Conservation (phyloP, 2,888 invertebrate species). For the Lepas anatifera region DNA sequence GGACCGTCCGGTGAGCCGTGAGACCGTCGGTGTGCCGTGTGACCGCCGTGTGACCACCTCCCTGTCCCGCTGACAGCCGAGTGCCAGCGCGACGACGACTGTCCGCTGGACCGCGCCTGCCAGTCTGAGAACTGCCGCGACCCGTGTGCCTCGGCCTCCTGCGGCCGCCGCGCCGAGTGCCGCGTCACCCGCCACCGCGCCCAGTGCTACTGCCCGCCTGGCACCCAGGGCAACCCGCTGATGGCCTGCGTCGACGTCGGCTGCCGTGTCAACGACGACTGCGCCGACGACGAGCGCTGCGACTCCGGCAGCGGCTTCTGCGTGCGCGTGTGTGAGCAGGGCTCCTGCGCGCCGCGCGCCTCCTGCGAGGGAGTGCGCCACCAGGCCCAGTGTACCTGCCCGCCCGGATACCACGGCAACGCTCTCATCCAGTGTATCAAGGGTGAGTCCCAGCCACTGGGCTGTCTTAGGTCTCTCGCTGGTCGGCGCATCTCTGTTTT, state of each 20-base stretch:
- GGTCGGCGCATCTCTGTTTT: too few species aligned
- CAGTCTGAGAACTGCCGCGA: constrained; percentile 49
- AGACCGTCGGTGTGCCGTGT: too few species aligned
- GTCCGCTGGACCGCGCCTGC: constrained; percentile 28
- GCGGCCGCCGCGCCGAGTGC: constrained; percentile 26
- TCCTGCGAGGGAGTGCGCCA: constrained; percentile 69
- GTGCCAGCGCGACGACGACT: constrained; percentile 27
- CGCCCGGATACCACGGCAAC: constrained; percentile 51
- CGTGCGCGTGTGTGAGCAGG: constrained; percentile 21
- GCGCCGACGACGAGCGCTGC: constrained; percentile 71
- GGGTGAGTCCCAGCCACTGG: too few species aligned
- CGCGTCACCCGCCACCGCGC: constrained; percentile 28
- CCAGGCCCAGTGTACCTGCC: constrained; percentile 69
- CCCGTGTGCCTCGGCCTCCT: constrained; percentile 37
- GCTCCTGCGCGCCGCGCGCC: constrained; percentile 54
- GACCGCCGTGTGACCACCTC: too few species aligned
- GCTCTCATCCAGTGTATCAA: constrained; percentile 20
- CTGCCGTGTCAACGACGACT: constrained; percentile 54
- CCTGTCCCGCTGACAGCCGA: constrained; percentile 39
- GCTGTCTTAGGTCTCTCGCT: too few species aligned
- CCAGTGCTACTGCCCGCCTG: constrained; percentile 49
- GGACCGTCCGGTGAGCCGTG: too few species aligned
- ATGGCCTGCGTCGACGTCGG: constrained; percentile 57
- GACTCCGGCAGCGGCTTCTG: constrained; percentile 25
- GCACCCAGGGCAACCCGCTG: constrained; percentile 68